Evolutionary conservation across 2,888 invertebrate genomes (phyloP).

Genomic region (Drosophila mettleri): DNA sequence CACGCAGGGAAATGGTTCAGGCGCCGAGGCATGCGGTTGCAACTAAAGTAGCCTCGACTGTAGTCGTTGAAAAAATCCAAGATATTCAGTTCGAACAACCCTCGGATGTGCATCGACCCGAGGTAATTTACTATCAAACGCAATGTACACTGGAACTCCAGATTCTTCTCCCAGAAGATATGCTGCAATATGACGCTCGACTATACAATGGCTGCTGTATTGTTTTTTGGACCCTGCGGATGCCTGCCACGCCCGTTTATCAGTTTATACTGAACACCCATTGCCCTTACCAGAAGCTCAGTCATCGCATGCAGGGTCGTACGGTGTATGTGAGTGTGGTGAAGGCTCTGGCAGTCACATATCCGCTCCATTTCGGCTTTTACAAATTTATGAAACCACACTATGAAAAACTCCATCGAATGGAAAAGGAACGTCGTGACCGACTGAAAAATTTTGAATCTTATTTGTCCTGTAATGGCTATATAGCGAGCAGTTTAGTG

Average conservation of each 20-base stretch:
- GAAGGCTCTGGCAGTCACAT: slow-evolving; percentile 26
- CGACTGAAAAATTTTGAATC: slow-evolving; percentile 19
- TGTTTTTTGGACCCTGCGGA: slow-evolving; percentile 27
- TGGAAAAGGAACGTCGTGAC: slow-evolving; percentile 22
- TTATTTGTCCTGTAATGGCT: slow-evolving; percentile 23
- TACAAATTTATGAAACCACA: slow-evolving; percentile 58
- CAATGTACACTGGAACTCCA: slow-evolving; percentile 49
- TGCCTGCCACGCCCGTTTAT: not conserved
- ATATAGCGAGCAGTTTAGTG: not conserved
- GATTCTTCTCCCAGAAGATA: slow-evolving; percentile 44
- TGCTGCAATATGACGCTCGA: slow-evolving; percentile 25
- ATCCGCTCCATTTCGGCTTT: slow-evolving; percentile 50
- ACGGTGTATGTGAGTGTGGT: slow-evolving; percentile 53
- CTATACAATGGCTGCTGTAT: slow-evolving; percentile 32
- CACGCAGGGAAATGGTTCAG: not conserved
- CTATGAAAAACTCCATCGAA: slow-evolving; percentile 32
- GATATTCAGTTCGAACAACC: not conserved
- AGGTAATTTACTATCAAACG: slow-evolving; percentile 61
- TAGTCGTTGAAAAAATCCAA: not conserved
- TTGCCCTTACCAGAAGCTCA: slow-evolving; percentile 14
- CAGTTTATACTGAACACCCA: slow-evolving; percentile 42
- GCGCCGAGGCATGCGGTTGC: not conserved
- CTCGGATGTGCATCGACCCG: slow-evolving; percentile 32
- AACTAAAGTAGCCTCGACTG: not conserved
- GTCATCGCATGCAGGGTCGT: slow-evolving; percentile 44